A percentile compares a stretch with the other conserved stretches of the same genome.
These are phyloP conservation scores for Caenorhabditis sulstoni DNA, from an alignment of 2,888 invertebrate species.

Conservation along the genomic window DNA sequence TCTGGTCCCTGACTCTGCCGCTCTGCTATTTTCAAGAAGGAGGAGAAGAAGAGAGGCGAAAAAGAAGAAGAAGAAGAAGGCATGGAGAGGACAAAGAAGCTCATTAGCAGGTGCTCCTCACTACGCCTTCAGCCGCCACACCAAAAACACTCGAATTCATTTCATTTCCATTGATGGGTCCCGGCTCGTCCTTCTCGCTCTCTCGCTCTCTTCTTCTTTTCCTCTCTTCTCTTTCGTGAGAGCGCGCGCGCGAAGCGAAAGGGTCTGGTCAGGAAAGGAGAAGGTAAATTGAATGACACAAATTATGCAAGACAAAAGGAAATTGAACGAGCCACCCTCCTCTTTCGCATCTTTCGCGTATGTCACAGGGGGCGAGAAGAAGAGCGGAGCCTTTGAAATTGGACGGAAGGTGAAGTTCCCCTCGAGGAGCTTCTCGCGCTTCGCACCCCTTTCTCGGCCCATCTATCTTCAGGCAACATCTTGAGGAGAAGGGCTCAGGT, in stretches of 20 bases:
- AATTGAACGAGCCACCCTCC: conserved; percentile 44
- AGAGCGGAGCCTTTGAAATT: conserved; percentile 3
- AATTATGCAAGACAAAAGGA: conserved; percentile 60
- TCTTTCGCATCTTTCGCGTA: conserved; percentile 12
- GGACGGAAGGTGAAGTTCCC: conserved; percentile 10
- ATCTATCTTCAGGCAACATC: conserved; percentile 31
- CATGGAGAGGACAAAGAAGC: conserved; percentile 56
- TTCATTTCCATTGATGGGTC: conserved; percentile 61
- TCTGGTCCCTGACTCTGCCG: conserved; percentile 3
- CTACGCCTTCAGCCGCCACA: conserved; percentile 37
- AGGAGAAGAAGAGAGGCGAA: conserved; percentile 24
- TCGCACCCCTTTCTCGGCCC: neutral
- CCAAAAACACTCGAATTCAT: conserved; percentile 61
- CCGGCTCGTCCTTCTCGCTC: conserved; percentile 20
- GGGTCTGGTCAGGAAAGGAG: conserved; percentile 47
- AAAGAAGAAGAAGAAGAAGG: conserved; percentile 14
- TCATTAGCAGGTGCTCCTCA: conserved; percentile 60
- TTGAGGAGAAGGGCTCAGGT: conserved; percentile 52
- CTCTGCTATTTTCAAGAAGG: conserved; percentile 7
- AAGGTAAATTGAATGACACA: conserved; percentile 61
- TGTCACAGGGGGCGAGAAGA: conserved; percentile 21
- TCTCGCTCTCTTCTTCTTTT: conserved; percentile 11
- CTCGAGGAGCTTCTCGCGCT: neutral
- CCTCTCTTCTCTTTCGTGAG: conserved; percentile 20
- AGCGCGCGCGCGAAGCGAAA: conserved; percentile 30